Evolutionary conservation across 2,113 vertebrate species (phyloP).

Genomic region (Nycticryphes semicollaris): DNA sequence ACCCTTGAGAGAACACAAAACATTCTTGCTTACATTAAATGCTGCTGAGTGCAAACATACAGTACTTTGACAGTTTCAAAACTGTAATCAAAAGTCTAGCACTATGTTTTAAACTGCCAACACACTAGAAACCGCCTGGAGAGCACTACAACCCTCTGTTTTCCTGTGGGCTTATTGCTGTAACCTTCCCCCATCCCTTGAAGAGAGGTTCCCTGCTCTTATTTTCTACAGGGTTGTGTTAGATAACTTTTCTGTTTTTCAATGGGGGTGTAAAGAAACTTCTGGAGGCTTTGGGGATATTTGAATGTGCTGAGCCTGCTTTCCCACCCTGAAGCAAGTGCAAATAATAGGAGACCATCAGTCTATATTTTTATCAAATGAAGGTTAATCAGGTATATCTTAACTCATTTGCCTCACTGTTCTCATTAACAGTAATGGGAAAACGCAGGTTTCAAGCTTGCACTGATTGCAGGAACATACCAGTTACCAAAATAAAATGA

Average conservation of each 20-base stretch:
- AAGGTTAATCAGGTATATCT: constrained; percentile 6
- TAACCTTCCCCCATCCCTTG: neutral
- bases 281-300: neutral
- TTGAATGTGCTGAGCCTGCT: neutral
- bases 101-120: neutral
- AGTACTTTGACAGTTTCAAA: neutral
- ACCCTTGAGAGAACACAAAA: neutral
- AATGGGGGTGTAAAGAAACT: neutral
- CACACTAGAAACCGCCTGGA: neutral
- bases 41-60: neutral
- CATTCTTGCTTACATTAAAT: constrained; percentile 3
- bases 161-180: neutral
- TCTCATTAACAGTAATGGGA: constrained; percentile 15
- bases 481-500: neutral
- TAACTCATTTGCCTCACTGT: neutral
- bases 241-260: neutral
- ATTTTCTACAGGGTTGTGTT: neutral
- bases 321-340: neutral
- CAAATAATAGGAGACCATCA: neutral
- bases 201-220: neutral
- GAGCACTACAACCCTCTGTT: neutral
- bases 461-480: neutral
- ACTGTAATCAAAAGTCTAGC: neutral
- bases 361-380: neutral
- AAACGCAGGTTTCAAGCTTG: neutral